Evolutionary conservation across 2,888 invertebrate genomes (phyloP), one percentile per base, ranked within the genome.

Genomic region (Dromius quadrimaculatus): DNA sequence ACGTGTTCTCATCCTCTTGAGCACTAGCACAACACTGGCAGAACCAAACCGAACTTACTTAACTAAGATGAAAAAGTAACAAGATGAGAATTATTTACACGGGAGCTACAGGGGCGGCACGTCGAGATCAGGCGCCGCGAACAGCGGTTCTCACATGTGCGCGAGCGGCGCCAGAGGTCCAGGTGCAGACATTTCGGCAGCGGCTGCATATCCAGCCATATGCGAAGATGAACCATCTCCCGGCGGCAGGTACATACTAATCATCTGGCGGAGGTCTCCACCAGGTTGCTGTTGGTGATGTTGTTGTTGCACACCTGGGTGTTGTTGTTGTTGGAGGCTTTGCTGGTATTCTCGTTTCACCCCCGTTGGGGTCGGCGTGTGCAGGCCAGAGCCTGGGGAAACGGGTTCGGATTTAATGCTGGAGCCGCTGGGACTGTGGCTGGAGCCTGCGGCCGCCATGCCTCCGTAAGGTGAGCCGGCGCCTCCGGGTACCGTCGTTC

Each of bases 381-480:
- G 84, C 83, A 84, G 86, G 79, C 84, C 83, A 86, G 92, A 83
- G 85, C 86, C 90, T 59, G 94, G 92, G 65, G 93, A 93, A 77
- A 93, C 92, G 23, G 94, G 93, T 83, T 95, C 94, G 63, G 94
- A 94, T 82, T 94, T 94, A 80, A 94, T 92, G 80, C 93, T 93
- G 74, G 92, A 92, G 76, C 93, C 93, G 81, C 93, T 93, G 61
- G 94, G 94, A 78, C 93, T 92, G 83, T 94, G 93, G 73, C 91
- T 90, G 2, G 90, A 89, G 38, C 89, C 88, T 62, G 87, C 90
- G 83, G 87, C 89, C 75, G 89, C 90, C 76, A 90, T 85, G 79
- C 85, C 84, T 68, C 87, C 87, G 81, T 93, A 94, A 0, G 94
- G 93, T 11, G 92, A 92, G 0, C 87, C 86, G 57, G 87, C 86